phyloP scores from a whole-genome alignment of 2,888 invertebrate genomes.

The Epicampocera succincta region DNA sequence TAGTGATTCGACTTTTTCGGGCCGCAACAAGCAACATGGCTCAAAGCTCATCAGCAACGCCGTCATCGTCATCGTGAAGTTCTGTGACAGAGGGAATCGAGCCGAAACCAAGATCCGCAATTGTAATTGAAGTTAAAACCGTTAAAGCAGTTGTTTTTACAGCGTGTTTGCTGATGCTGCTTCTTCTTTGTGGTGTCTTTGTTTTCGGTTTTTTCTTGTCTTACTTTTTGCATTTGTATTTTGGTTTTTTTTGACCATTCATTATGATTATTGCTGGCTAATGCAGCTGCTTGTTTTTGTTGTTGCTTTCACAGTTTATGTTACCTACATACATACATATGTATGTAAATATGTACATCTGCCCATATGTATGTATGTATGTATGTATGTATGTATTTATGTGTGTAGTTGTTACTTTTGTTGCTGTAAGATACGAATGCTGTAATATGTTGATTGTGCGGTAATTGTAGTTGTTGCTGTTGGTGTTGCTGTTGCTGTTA shows the following conservation, averaged over 20 bases:
- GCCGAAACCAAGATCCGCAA: constrained; percentile 11
- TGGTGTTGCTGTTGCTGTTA: constrained; percentile 26
- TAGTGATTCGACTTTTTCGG: neutral
- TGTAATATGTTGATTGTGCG: constrained; percentile 65
- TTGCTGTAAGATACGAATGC: constrained; percentile 61
- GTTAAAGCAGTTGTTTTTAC: constrained; percentile 54
- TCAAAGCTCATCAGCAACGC: neutral
- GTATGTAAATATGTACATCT: constrained; percentile 18
- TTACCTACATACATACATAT: constrained; percentile 12
- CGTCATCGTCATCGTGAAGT: constrained; percentile 33
- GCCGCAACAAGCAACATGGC: neutral
- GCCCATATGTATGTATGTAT: constrained; percentile 21
- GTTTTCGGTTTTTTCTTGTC: constrained; percentile 15
- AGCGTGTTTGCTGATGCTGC: constrained; percentile 39
- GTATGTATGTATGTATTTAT: constrained; percentile 33
- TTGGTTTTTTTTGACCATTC: constrained; percentile 61
- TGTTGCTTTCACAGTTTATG: constrained; percentile 37
- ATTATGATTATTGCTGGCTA: constrained; percentile 68
- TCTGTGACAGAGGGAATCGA: constrained; percentile 45
- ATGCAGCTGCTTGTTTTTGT: constrained; percentile 44
- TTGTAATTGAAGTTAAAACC: constrained; percentile 50
- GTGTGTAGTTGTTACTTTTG: constrained; percentile 25
- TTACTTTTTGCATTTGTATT: constrained; percentile 20
- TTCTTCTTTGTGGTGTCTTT: constrained; percentile 57
- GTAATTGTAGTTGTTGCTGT: constrained; percentile 58